These are phyloP conservation scores for Mormyrus proboscirostris DNA, from an alignment of 2,797 vertebrate species.

Conservation along the genomic window DNA sequence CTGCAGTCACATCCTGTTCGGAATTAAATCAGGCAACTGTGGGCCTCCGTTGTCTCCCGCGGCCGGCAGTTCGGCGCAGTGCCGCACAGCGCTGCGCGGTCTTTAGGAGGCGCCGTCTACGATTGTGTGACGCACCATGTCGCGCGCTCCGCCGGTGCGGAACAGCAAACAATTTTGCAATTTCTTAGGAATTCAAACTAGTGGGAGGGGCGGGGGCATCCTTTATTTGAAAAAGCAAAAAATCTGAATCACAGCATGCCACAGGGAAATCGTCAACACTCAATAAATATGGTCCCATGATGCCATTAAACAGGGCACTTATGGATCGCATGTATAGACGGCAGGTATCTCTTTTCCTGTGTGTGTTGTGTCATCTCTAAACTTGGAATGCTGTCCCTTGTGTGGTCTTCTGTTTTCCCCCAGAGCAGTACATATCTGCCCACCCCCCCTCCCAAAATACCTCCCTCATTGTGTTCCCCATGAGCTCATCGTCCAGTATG, in stretches of 20 bases:
- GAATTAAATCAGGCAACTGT: slow-evolving; percentile 13
- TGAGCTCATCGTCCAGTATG: not conserved
- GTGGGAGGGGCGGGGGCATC: not conserved
- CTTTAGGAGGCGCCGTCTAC: not conserved
- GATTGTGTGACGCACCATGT: not conserved
- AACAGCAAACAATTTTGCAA: not conserved
- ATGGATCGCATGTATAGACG: not conserved
- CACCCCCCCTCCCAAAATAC: not conserved
- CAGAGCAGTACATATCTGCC: not conserved
- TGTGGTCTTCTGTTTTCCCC: not conserved
- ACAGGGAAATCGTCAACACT: not conserved
- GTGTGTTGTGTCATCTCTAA: not conserved
- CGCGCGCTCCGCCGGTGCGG: not conserved
- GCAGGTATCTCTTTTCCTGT: not conserved
- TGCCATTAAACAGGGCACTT: not conserved
- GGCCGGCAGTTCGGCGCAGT: not conserved
- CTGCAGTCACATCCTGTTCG: slow-evolving; percentile 6
- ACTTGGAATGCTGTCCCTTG: not conserved
- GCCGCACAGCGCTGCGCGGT: not conserved
- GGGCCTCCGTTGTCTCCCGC: not conserved
- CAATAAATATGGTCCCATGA: not conserved
- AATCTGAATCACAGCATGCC: not conserved
- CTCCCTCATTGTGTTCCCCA: not conserved
- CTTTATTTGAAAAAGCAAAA: not conserved
- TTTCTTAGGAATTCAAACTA: not conserved